Evolutionary conservation across 1,140 invertebrate genomes (phyloP).

Genomic region (Anastatus disparis): DNA sequence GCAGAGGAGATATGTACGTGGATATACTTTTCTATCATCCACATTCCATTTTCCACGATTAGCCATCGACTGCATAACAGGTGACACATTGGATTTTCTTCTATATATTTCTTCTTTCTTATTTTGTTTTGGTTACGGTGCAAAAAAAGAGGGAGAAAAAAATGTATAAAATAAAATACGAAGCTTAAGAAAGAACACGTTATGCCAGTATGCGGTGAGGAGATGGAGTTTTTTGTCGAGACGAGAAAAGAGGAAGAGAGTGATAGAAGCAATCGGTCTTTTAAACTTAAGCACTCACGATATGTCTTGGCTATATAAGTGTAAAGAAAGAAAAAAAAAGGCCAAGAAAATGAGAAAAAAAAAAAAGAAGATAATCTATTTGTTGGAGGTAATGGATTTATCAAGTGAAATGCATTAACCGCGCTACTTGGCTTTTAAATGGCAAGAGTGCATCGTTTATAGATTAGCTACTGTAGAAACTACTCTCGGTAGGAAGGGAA

Average conservation of each 20-base stretch:
- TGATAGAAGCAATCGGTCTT: not conserved
- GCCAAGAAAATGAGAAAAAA: not conserved
- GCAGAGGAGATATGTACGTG: no score
- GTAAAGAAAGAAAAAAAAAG: no score
- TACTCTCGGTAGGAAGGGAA: no score
- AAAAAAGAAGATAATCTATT: conserved; percentile 5
- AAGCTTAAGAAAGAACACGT: not conserved
- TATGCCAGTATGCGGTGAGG: not conserved
- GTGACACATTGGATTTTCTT: conserved; percentile 3
- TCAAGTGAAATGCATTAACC: conserved; percentile 9
- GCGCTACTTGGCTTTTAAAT: no score
- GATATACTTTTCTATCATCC: not conserved
- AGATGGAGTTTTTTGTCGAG: no score
- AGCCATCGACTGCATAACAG: not conserved
- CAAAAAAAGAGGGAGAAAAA: no score
- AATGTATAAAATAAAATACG: conserved; percentile 2
- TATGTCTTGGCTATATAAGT: no score
- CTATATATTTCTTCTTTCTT: no score
- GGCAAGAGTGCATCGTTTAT: no score
- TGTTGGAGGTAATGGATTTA: conserved; percentile 9
- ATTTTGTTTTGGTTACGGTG: no score
- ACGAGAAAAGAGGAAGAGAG: not conserved
- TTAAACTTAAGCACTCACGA: no score
- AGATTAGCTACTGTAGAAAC: no score
- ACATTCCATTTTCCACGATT: not conserved